Base-by-base conservation (phyloP, 2,797 vertebrate genomes). In the Lutjanus argentimaculatus region DNA sequence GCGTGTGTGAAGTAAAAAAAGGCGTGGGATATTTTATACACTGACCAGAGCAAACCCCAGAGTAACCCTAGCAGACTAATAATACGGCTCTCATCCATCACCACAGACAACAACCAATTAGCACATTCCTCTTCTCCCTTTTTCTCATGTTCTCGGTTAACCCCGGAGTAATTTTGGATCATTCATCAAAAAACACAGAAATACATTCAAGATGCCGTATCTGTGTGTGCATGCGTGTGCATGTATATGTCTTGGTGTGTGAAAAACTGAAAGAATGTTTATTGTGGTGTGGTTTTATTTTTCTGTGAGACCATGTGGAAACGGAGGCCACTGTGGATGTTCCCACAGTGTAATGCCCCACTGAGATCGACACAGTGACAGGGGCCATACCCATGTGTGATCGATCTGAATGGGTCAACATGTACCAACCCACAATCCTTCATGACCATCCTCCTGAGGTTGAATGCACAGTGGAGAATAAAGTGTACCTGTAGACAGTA, bases 81-180 rank as follows among this genome's bases (percentile, higher is more conserved):
- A 93, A 95, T 94, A 90, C 79, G 80, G 72, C 83, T 86, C 79
- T 82, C 91, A 95, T 96, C 93, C 92, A 95, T 95, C 93, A 95
- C 85, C 68, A 82, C 22, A 89, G 94, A 95, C 93, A 95, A 94
- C 93, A 91, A 91, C 91, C 89, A 96, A 95, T 95, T 94, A 95
- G 90, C 83, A 84, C 90, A 92, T 95, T 94, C 93, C 92, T 90
- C 72, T 71, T 83, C 77, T 86, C 80, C 82, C 67, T 80, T 77
- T 85, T 92, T 89, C 81, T 87, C 88, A 88, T 94, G 90, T 91
- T 93, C 89, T 88, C 83, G 91, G 86, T 86, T 87, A 90, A 88
- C 83, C 85, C 69, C 90, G 78, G 48, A 71, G 59, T 77, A 62
- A 90, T 75, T 76, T 77, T 81, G 82, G 57, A 77, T 84, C 83